Conservation (phyloP, 2,113 vertebrate species). For the Maccullochella peelii region DNA sequence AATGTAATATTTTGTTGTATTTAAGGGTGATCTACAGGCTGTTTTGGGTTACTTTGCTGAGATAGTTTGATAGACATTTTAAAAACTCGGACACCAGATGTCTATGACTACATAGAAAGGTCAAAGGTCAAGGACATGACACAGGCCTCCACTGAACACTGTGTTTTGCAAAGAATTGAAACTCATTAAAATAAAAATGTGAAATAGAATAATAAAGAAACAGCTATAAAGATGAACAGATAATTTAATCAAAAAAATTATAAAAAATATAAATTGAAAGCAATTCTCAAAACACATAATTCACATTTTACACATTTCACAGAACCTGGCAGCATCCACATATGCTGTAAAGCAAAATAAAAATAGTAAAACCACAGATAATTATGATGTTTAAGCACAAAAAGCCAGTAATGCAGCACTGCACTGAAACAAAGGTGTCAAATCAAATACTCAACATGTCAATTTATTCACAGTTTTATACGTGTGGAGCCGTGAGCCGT, state of each 20-base stretch:
- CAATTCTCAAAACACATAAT: not conserved
- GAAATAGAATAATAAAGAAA: not conserved
- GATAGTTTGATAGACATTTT: not conserved
- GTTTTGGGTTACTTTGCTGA: not conserved
- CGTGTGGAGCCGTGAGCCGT: slow-evolving; percentile 29
- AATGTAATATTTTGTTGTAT: not conserved
- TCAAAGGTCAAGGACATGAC: slow-evolving; percentile 45
- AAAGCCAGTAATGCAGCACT: not conserved
- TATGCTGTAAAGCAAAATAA: not conserved
- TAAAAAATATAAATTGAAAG: not conserved
- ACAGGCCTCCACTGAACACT: not conserved
- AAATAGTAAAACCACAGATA: not conserved
- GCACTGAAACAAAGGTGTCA: slow-evolving; percentile 31
- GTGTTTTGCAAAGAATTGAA: not conserved
- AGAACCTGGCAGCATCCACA: not conserved
- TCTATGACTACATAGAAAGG: slow-evolving; percentile 25
- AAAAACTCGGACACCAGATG: not conserved
- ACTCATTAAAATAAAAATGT: not conserved
- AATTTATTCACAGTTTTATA: slow-evolving; percentile 16
- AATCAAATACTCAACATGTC: slow-evolving; percentile 32
- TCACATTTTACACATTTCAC: not conserved
- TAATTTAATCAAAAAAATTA: not conserved
- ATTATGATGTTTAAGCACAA: slow-evolving; percentile 1
- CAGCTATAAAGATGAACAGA: not conserved
- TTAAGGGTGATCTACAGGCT: not conserved